Evolutionary conservation across 2,797 vertebrate genomes (phyloP), one percentile per base, ranked within the genome.

Genomic region (Hippopotamyrus pictus): DNA sequence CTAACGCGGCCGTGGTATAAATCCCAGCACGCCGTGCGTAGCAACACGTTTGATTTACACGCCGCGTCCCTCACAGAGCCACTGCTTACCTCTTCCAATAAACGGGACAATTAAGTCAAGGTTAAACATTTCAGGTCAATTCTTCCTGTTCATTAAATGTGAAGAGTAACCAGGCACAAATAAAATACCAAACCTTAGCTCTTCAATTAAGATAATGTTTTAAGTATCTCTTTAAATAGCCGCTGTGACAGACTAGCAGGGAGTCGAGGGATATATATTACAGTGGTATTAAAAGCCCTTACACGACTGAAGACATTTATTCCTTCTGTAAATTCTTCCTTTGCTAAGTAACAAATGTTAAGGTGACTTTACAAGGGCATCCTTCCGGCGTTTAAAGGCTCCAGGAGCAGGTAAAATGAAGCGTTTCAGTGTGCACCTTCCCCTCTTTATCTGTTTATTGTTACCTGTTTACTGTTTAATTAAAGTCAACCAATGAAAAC

Each of bases 161-260:
- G 51, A 57, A 89, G 91, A 90, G 90, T 89, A 90, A 90, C 87
- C 73, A 83, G 12, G n/a, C 86, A 88, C 53, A 29, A 65, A 89
- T 54, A 85, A 89, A 89, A 89, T 86, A 89, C 89, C 88, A 90
- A 90, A 91, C 87, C 89, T 90, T 86, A 91, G 90, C 88, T 91
- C 90, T 90, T 90, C 91, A 91, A 91, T 93, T 93, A 92, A 91
- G 90, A 92, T 92, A 93, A 92, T 89, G 90, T 90, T 88, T 91
- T 91, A 90, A 90, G 91, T 89, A 91, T 88, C 90, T 90, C 91
- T 90, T 90, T 90, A 92, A 91, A 92, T 91, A 88, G 89, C 88
- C 90, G 90, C 90, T 54, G 83, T 88, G 90, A 89, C 92, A 73
- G 91, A 90, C 88, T 88, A 87, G 62, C 57, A 82, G 8, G 88